phyloP scores from a whole-genome alignment of 64 coral and sea anemone species.

The Hydrozoanthus tunicans region DNA sequence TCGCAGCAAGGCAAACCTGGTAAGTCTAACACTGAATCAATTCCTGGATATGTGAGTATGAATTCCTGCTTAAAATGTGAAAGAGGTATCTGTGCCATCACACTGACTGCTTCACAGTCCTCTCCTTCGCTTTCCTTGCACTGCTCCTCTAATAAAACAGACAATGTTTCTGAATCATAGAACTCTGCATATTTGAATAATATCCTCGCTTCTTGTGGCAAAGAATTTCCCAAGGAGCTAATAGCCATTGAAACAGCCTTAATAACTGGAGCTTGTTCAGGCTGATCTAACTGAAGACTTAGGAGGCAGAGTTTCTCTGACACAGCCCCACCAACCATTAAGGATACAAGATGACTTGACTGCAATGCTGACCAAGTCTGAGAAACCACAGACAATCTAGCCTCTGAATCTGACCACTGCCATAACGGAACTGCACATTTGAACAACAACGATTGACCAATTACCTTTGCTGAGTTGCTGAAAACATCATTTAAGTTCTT shows the following conservation, averaged over 20 bases:
- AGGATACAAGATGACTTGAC: constrained; percentile 51
- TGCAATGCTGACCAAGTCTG: constrained; percentile 43
- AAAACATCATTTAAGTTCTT: constrained; percentile 65
- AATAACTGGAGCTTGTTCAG: constrained; percentile 12
- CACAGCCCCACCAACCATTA: constrained; percentile 6
- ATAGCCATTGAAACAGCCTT: constrained; percentile 47
- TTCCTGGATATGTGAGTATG: constrained; percentile 1
- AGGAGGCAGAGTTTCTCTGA: constrained; percentile 49
- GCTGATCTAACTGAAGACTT: not conserved
- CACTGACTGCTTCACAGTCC: constrained; percentile 15
- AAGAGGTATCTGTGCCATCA: constrained; percentile 77
- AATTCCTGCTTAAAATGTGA: constrained; percentile 31
- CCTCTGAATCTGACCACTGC: not conserved
- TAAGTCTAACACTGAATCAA: not conserved
- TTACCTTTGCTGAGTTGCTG: constrained; percentile 44
- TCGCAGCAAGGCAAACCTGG: constrained; percentile 23
- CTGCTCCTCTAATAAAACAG: constrained; percentile 64
- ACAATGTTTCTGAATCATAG: constrained; percentile 73
- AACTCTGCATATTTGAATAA: constrained; percentile 67
- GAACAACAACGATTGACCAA: constrained; percentile 75
- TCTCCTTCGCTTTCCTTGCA: constrained; percentile 8
- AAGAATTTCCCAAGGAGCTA: constrained; percentile 23
- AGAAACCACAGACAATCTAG: constrained; percentile 23
- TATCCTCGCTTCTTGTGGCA: constrained; percentile 20
- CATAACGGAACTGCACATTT: constrained; percentile 47